Evolutionary conservation across 2,113 vertebrate genomes (phyloP).

Genomic region (Xiphophorus hellerii): DNA sequence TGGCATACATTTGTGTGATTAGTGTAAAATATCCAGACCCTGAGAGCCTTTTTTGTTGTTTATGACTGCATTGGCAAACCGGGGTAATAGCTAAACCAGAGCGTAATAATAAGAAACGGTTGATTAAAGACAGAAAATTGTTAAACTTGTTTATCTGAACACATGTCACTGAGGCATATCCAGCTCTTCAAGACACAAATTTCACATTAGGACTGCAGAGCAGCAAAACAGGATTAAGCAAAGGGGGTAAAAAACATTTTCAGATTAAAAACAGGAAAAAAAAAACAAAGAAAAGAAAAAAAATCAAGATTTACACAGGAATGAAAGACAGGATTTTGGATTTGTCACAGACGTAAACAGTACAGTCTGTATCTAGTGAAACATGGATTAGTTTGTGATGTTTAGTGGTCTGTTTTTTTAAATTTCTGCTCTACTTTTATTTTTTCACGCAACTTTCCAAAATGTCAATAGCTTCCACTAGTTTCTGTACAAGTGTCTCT

Average conservation of each 20-base stretch:
- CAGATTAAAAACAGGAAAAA: constrained; percentile 63
- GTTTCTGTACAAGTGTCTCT: not conserved
- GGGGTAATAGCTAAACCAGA: constrained; percentile 24
- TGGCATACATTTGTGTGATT: constrained; percentile 25
- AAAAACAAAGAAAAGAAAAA: constrained; percentile 16
- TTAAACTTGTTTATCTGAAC: constrained; percentile 34
- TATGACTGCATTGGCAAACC: constrained; percentile 10
- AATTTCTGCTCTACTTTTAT: not conserved
- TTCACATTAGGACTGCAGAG: constrained; percentile 35
- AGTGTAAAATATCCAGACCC: constrained; percentile 21
- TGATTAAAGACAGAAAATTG: constrained; percentile 32
- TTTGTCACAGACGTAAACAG: constrained; percentile 49
- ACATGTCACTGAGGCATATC: constrained; percentile 24
- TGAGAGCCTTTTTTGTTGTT: constrained; percentile 14
- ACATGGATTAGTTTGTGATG: constrained; percentile 18
- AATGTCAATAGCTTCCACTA: constrained; percentile 4
- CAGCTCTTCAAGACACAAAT: constrained; percentile 14
- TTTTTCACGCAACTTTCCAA: constrained; percentile 8
- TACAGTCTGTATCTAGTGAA: constrained; percentile 32
- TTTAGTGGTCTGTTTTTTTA: not conserved
- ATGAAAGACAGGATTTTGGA: constrained; percentile 73
- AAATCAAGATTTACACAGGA: constrained; percentile 67
- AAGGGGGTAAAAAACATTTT: constrained; percentile 22
- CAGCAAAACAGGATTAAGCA: constrained; percentile 61
- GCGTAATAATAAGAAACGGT: constrained; percentile 28